Evolutionary conservation across 2,113 vertebrate genomes (phyloP), one percentile per base, ranked within the genome.

Genomic region (Cygnus buccinator): DNA sequence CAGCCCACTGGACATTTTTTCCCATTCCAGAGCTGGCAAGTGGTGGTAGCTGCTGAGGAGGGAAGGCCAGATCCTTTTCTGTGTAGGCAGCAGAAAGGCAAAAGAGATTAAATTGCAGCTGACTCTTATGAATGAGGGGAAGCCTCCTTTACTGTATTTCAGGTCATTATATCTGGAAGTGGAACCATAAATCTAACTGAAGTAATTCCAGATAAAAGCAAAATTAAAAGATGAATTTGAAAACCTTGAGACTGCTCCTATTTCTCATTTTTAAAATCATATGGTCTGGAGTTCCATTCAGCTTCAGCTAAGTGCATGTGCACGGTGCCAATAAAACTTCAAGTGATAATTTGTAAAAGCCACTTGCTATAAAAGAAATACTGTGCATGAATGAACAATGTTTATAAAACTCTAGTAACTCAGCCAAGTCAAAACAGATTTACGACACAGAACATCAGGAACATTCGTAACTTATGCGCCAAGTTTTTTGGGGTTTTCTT

Each of bases 271-370:
- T 89, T 92, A 66, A 58, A 87, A 79, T 89, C 84, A 74, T 55
- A 71, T 89, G 17, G 52, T 70, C 54, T 84, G 4, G 44, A 68
- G 35, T 78, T 82, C 29, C 76, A 50, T 89, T 94, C 65, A 76
- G 43, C 39, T 94, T 89, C 65, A 89, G 39, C 46, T 54, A 31
- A 84, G 29, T 61, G 66, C 26, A 8, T 66, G 37, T 54, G 21
- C 85, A 50, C 21, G 33, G 41, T 76, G 66, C 44, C 77, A 92
- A 70, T 75, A 84, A 82, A 93, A 84, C 21, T 66, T 84, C 52
- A 63, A 91, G 88, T 15, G 73, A 77, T 59, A 95, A 93, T 67
- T 80, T 88, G n/a, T 91, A 93, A 94, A 94, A 94, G 62, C 14
- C 21, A n/a, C 44, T 94, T 83, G 85, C 70, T 84, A 33, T 65